phyloP scores from a whole-genome alignment of 2,888 invertebrate species.

The Autographa gamma region DNA sequence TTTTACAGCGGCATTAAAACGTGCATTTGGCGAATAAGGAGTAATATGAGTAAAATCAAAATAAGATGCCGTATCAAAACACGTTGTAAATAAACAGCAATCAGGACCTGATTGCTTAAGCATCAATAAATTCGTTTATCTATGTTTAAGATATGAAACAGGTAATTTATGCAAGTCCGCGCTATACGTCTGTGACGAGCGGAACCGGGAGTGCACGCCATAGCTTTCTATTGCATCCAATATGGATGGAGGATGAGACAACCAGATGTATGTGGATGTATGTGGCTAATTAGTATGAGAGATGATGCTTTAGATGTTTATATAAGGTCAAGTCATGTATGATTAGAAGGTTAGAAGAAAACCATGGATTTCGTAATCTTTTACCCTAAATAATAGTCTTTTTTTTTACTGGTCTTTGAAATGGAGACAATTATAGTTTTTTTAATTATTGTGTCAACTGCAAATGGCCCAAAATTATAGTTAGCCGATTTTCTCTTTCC shows the following conservation, averaged over 20 bases:
- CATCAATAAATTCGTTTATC: not conserved
- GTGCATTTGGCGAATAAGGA: too few species aligned
- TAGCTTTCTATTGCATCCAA: not conserved
- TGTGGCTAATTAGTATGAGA: not conserved
- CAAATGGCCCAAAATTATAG: too few species aligned
- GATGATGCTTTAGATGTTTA: not conserved
- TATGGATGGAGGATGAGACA: not conserved
- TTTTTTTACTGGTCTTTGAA: too few species aligned
- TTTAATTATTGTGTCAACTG: too few species aligned
- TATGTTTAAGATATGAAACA: not conserved
- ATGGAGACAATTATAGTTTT: too few species aligned
- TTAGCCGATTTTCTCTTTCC: too few species aligned
- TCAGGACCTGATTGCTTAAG: not conserved
- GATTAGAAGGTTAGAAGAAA: not conserved
- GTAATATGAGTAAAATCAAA: too few species aligned
- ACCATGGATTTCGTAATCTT: too few species aligned
- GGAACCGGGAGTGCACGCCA: slow-evolving; percentile 2
- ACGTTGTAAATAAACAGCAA: not conserved
- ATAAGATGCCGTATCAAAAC: not conserved
- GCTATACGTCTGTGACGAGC: not conserved
- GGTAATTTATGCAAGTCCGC: not conserved
- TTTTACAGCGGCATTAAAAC: too few species aligned
- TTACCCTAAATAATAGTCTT: too few species aligned
- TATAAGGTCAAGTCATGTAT: not conserved
- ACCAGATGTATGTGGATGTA: not conserved